Conservation (phyloP, 1,140 invertebrate species). For the Drosophila busckii region DNA sequence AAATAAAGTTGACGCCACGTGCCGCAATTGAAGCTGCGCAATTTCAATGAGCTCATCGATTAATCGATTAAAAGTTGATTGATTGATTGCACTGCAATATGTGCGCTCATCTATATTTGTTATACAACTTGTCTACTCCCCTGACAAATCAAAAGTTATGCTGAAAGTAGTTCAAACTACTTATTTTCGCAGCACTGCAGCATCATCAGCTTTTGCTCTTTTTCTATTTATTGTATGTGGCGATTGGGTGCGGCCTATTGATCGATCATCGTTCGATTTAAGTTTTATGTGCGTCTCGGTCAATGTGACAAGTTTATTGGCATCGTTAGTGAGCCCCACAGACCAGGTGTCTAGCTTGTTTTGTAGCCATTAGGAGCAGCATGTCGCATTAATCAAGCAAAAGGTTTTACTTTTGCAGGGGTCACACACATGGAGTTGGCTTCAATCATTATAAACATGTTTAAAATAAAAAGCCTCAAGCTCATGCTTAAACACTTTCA, state of each 20-base stretch:
- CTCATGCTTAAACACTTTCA: conserved; percentile 17
- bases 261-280: conserved; percentile 51
- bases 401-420: conserved; percentile 16
- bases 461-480: too few species aligned
- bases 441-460: too few species aligned
- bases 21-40: too few species aligned
- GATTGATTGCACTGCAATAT: too few species aligned
- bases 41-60: too few species aligned
- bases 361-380: conserved; percentile 32
- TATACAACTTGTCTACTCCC: too few species aligned
- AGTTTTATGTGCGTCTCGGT: conserved; percentile 5
- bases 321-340: conserved; percentile 22
- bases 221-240: conserved; percentile 31
- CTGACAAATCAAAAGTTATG: too few species aligned
- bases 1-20: too few species aligned
- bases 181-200: too few species aligned
- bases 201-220: not conserved
- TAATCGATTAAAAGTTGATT: too few species aligned
- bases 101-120: too few species aligned
- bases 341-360: conserved; percentile 6
- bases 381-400: conserved; percentile 33
- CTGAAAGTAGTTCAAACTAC: too few species aligned
- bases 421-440: conserved; percentile 23
- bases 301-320: conserved; percentile 39
- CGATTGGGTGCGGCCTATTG: conserved; percentile 33